Conservation (phyloP, 2,113 vertebrate genomes). For the Irena cyanogastra region DNA sequence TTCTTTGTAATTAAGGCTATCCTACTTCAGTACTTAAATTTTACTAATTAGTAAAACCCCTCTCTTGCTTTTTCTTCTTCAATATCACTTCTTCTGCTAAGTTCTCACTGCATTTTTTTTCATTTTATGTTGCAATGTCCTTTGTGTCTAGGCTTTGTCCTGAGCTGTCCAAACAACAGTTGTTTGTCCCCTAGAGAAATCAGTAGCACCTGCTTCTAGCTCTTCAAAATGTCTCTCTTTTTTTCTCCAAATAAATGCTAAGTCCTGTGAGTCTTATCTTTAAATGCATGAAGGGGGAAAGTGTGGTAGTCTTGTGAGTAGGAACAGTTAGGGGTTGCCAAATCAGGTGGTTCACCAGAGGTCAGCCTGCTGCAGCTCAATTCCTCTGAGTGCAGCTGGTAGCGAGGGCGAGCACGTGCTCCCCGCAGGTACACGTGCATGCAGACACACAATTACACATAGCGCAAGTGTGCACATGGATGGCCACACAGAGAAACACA, state of each 20-base stretch:
- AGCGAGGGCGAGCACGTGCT: accelerated
- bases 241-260: background rate
- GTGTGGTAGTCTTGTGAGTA: background rate
- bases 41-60: background rate
- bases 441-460: background rate
- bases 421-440: accelerated
- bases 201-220: background rate
- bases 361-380: background rate
- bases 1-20: background rate
- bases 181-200: background rate
- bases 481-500: background rate
- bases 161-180: background rate
- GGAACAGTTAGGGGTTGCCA: background rate
- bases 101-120: background rate
- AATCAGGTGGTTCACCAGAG: background rate
- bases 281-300: background rate
- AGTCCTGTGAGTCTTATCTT: background rate
- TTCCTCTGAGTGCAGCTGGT: background rate
- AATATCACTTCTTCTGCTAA: background rate
- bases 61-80: background rate
- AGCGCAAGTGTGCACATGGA: accelerated
- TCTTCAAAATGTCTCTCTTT: background rate
- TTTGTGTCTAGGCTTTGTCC: background rate
- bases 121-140: background rate
- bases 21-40: background rate